These are phyloP conservation scores for Coenonympha arcania DNA, from an alignment of 2,888 invertebrate species.

Conservation along the genomic window DNA sequence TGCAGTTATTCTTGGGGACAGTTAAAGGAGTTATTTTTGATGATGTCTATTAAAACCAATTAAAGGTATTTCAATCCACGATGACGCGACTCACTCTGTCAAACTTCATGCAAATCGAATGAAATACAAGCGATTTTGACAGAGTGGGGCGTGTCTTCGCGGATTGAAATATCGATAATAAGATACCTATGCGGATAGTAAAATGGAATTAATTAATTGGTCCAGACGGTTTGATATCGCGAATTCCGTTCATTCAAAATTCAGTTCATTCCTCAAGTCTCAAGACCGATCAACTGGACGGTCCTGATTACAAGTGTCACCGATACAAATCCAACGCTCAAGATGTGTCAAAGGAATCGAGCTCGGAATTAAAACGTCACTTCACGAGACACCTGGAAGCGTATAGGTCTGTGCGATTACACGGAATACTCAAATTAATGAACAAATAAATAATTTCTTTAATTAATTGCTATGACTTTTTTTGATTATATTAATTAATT, in stretches of 20 bases:
- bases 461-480: conserved; percentile 12
- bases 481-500: conserved; percentile 15
- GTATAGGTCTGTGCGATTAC: conserved; percentile 26
- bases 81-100: too few relatives aligned
- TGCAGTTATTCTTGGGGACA: too few relatives aligned
- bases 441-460: conserved; percentile 14
- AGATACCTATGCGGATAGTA: neutral
- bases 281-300: conserved; percentile 18
- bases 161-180: too few relatives aligned
- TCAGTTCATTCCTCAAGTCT: conserved; percentile 13
- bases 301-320: conserved; percentile 29
- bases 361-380: conserved; percentile 36
- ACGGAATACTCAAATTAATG: conserved; percentile 21
- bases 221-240: conserved; percentile 11
- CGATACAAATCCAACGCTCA: conserved; percentile 42
- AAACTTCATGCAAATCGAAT: too few relatives aligned
- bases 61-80: too few relatives aligned
- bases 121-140: too few relatives aligned
- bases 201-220: conserved; percentile 17
- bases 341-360: conserved; percentile 43
- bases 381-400: conserved; percentile 28
- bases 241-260: conserved; percentile 14
- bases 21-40: too few relatives aligned
- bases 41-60: neutral
- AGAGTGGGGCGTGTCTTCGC: too few relatives aligned